These are phyloP conservation scores for Drosophila subquinaria DNA, from an alignment of 2,888 invertebrate genomes.

Conservation along the genomic window DNA sequence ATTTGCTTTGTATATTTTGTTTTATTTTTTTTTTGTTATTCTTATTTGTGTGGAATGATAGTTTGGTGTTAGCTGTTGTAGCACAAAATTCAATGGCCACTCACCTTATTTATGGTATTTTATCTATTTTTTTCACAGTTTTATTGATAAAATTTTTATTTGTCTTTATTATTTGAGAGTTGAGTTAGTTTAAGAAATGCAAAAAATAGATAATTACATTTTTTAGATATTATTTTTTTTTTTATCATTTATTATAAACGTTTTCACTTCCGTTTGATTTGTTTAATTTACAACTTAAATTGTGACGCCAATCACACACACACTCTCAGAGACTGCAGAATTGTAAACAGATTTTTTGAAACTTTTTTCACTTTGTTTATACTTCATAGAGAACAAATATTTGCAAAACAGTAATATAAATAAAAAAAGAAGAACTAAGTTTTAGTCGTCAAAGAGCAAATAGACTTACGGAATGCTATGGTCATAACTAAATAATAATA, in stretches of 20 bases:
- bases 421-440: neutral
- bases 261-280: constrained; percentile 5
- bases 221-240: neutral
- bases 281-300: constrained; percentile 50
- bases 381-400: neutral
- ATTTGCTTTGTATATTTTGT: constrained; percentile 37
- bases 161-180: neutral
- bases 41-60: constrained; percentile 39
- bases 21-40: constrained; percentile 15
- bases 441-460: neutral
- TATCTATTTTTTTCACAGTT: constrained; percentile 3
- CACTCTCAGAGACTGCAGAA: neutral
- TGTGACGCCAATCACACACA: constrained; percentile 23
- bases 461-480: neutral
- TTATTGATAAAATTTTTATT: neutral
- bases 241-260: neutral
- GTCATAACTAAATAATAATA: neutral
- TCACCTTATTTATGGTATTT: constrained; percentile 46
- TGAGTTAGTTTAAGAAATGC: neutral
- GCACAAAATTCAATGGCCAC: constrained; percentile 40
- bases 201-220: neutral
- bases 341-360: neutral
- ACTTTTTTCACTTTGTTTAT: constrained; percentile 21
- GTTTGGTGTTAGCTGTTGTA: constrained; percentile 35
- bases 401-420: neutral